These are phyloP conservation scores for Nycticorax nycticorax DNA, from an alignment of 2,113 vertebrate genomes.

Conservation along the genomic window DNA sequence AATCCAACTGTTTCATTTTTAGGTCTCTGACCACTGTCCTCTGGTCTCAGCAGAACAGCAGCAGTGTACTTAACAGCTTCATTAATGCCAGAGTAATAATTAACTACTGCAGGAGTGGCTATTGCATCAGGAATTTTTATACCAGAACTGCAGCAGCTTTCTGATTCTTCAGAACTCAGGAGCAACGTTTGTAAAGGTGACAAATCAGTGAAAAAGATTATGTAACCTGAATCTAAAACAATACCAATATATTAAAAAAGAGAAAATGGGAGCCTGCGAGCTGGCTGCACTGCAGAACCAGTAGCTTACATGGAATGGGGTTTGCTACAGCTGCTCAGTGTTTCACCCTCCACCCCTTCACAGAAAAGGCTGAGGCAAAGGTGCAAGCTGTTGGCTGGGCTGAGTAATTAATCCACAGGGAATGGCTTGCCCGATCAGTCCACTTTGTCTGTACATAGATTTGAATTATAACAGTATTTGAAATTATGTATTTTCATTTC, in stretches of 20 bases:
- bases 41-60: background rate
- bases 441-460: background rate
- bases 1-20: background rate
- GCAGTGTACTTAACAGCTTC: background rate
- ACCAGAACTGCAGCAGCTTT: background rate
- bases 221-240: background rate
- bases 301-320: background rate
- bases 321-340: background rate
- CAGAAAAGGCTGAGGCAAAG: background rate
- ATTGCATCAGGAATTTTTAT: background rate
- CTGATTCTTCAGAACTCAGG: background rate
- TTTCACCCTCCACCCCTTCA: background rate
- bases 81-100: background rate
- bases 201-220: background rate
- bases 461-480: background rate
- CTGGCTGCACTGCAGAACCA: background rate
- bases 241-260: background rate
- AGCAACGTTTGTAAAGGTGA: background rate
- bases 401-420: background rate
- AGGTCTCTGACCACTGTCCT: background rate
- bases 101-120: background rate
- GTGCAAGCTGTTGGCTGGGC: background rate
- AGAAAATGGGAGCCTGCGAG: background rate
- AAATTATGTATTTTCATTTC: background rate
- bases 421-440: background rate